These are phyloP conservation scores for Pyralis farinalis DNA, from an alignment of 2,888 invertebrate genomes.

Conservation along the genomic window DNA sequence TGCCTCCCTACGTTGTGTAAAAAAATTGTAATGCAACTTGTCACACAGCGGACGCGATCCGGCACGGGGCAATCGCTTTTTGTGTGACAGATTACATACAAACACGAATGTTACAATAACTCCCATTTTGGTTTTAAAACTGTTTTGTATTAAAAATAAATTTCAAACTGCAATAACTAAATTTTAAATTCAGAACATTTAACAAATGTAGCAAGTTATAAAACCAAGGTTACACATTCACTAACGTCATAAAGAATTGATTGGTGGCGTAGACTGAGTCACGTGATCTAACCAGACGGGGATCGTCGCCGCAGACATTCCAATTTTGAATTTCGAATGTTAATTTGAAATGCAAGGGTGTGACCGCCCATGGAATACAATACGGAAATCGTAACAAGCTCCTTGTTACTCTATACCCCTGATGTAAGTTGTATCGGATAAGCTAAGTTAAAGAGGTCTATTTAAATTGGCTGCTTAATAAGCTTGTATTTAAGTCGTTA, in stretches of 20 bases:
- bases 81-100: too few relatives aligned
- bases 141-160: too few relatives aligned
- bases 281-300: slow-evolving; percentile 38
- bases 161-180: too few relatives aligned
- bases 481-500: slow-evolving; percentile 21
- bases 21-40: too few relatives aligned
- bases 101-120: too few relatives aligned
- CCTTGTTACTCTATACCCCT: slow-evolving; percentile 13
- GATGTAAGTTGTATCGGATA: slow-evolving; percentile 9
- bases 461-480: slow-evolving; percentile 18
- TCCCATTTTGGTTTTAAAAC: too few relatives aligned
- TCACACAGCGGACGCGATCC: too few relatives aligned
- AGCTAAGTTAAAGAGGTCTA: slow-evolving; percentile 17
- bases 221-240: slow-evolving; percentile 10
- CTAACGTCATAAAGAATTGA: slow-evolving; percentile 25
- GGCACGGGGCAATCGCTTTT: too few relatives aligned
- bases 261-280: slow-evolving; percentile 29
- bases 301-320: slow-evolving; percentile 52
- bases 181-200: too few relatives aligned
- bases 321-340: slow-evolving; percentile 46
- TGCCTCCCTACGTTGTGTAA: too few relatives aligned
- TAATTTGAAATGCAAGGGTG: slow-evolving; percentile 61
- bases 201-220: slow-evolving; percentile 2
- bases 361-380: slow-evolving; percentile 44
- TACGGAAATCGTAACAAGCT: slow-evolving; percentile 25